Evolutionary conservation across 2,113 vertebrate species (phyloP).

Genomic region (Ramphastos sulfuratus): DNA sequence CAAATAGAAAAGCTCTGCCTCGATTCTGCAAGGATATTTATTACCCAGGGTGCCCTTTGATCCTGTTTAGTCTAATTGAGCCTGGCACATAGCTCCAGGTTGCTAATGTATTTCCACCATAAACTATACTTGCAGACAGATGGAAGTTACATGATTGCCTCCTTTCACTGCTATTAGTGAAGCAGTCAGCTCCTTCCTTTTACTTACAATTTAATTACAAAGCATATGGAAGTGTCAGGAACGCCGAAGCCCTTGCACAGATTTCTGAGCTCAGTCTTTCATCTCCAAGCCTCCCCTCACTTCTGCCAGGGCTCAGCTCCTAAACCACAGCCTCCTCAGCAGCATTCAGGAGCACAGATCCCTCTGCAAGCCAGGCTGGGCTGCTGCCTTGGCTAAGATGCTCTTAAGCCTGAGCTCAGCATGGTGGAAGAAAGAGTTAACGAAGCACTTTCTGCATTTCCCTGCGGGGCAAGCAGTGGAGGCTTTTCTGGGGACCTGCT

Average conservation of each 20-base stretch:
- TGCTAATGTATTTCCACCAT: slow-evolving; percentile 56
- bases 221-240: slow-evolving; percentile 32
- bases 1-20: neutral
- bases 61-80: slow-evolving; percentile 66
- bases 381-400: neutral
- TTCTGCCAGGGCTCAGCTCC: neutral
- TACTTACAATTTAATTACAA: slow-evolving; percentile 39
- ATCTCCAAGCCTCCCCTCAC: neutral
- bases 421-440: neutral
- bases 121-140: slow-evolving; percentile 59
- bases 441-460: neutral
- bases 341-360: neutral
- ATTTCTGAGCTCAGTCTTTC: neutral
- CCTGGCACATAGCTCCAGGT: slow-evolving; percentile 32
- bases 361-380: neutral
- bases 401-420: neutral
- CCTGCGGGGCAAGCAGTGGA: neutral
- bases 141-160: slow-evolving; percentile 46
- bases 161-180: slow-evolving; percentile 37
- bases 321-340: neutral
- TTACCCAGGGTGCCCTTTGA: slow-evolving; percentile 59
- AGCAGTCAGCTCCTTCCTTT: slow-evolving; percentile 37
- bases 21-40: slow-evolving; percentile 35
- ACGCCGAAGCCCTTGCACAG: neutral
- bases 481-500: neutral